A percentile compares a stretch with the other conserved stretches of the same genome.
These are phyloP conservation scores for Sesia apiformis DNA, from an alignment of 2,888 invertebrate genomes.

Conservation along the genomic window DNA sequence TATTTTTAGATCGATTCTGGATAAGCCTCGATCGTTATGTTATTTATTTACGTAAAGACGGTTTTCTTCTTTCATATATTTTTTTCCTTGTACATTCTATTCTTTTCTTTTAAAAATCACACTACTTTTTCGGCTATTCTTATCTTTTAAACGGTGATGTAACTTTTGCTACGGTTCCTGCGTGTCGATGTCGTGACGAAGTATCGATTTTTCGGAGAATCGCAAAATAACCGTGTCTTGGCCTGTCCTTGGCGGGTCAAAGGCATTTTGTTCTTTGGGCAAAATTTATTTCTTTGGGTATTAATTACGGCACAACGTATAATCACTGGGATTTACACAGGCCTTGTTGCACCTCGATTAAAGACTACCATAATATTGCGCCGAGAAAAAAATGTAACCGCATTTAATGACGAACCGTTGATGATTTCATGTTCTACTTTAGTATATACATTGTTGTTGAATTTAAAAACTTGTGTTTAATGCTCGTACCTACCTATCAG, in stretches of 20 bases:
- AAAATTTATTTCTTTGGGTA: conserved; percentile 17
- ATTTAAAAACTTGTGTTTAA: too few species aligned
- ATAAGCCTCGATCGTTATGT: conserved; percentile 25
- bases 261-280: conserved; percentile 16
- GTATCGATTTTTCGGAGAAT: conserved; percentile 37
- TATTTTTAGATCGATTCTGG: conserved; percentile 30
- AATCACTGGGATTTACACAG: conserved; percentile 54
- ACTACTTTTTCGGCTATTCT: background rate
- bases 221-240: conserved; percentile 29
- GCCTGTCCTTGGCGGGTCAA: conserved; percentile 40
- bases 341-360: conserved; percentile 40
- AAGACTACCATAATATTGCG: conserved; percentile 34
- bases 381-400: conserved; percentile 35
- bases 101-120: too few species aligned
- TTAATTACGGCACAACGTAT: conserved; percentile 47
- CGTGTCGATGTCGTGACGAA: conserved; percentile 17
- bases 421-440: conserved; percentile 10
- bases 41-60: too few species aligned
- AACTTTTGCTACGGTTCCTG: conserved; percentile 1
- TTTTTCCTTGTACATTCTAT: too few species aligned
- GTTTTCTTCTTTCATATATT: too few species aligned
- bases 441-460: background rate
- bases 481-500: too few species aligned
- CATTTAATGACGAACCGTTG: conserved; percentile 16
- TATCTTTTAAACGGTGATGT: background rate